phyloP scores from a whole-genome alignment of 2,797 vertebrate species.

The Phoxinus dragarum region DNA sequence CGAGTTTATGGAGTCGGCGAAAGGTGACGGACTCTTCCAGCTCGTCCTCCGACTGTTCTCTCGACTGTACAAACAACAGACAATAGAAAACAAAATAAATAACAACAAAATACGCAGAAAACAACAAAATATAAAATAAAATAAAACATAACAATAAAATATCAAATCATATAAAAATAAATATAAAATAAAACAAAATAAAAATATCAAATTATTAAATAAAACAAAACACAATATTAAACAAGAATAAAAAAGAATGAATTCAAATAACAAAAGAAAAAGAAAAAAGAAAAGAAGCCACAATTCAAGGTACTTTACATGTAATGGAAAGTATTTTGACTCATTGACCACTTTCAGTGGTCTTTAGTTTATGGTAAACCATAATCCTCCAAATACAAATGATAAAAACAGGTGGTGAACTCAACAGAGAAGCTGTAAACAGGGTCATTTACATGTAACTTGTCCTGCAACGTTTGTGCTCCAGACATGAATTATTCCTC shows the following conservation, averaged over 20 bases:
- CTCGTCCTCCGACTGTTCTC: slow-evolving; percentile 92
- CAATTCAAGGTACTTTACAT: background rate
- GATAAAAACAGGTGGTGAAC: background rate
- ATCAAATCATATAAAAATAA: background rate
- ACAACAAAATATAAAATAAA: background rate
- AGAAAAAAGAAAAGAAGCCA: background rate
- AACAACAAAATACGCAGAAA: background rate
- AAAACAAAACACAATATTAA: background rate
- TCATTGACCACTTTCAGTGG: slow-evolving; percentile 11
- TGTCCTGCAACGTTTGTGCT: background rate
- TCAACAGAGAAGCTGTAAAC: background rate
- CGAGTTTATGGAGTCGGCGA: slow-evolving; percentile 92
- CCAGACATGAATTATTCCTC: background rate
- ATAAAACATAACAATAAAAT: background rate
- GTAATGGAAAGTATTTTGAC: slow-evolving; percentile 28
- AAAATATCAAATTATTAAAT: background rate
- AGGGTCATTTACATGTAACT: background rate
- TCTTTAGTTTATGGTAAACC: background rate
- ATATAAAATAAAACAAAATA: background rate
- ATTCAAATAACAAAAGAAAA: background rate
- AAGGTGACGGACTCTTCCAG: slow-evolving; percentile 91
- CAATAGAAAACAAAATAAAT: background rate
- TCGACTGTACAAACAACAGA: slow-evolving; percentile 74
- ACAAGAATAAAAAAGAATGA: background rate
- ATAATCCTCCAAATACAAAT: background rate